Evolutionary conservation across 2,797 vertebrate species (phyloP).

Genomic region (Manis javanica): DNA sequence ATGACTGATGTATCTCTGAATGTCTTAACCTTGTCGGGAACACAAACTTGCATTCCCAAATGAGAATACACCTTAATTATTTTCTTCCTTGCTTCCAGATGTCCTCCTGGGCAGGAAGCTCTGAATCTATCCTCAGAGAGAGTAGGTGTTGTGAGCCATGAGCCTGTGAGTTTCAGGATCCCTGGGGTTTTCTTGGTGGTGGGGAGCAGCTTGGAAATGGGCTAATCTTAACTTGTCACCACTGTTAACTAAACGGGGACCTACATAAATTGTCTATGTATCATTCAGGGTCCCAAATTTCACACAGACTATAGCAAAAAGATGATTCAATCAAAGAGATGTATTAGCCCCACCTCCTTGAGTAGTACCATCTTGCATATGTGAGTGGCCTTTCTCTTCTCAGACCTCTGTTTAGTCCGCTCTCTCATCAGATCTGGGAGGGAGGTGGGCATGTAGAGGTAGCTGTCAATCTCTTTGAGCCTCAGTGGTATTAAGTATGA

Average conservation of each 20-base stretch:
- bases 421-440: background rate
- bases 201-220: background rate
- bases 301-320: background rate
- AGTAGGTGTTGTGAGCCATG: background rate
- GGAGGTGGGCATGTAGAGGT: background rate
- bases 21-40: background rate
- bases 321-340: background rate
- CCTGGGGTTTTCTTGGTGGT: background rate
- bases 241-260: background rate
- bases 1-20: background rate
- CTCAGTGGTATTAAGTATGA: background rate
- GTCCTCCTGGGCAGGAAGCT: background rate
- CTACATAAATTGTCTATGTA: background rate
- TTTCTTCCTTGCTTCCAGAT: background rate
- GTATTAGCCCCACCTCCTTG: background rate
- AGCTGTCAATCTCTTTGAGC: background rate
- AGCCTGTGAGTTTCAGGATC: background rate
- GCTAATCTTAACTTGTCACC: background rate
- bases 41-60: background rate
- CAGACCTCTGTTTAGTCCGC: background rate
- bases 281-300: background rate
- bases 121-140: background rate
- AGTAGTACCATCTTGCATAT: background rate
- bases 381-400: background rate
- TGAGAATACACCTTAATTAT: background rate